Evolutionary conservation across 2,888 invertebrate species (phyloP).

Genomic region (Meiosimyza decipiens): DNA sequence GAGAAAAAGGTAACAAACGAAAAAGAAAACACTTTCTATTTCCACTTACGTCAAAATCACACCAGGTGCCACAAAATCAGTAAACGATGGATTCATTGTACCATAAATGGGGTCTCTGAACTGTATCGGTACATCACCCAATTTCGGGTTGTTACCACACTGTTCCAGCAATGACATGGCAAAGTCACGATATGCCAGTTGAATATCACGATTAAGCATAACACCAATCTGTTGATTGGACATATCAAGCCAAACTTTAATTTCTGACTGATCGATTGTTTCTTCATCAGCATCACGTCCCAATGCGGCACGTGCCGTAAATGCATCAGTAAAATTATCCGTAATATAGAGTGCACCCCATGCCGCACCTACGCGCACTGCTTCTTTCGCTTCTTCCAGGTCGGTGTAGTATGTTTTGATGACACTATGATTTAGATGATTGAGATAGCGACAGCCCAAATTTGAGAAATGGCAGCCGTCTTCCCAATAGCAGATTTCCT

Average conservation of each 20-base stretch:
- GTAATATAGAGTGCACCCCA: conserved; percentile 93
- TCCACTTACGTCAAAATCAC: conserved; percentile 88
- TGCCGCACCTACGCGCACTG: conserved; percentile 80
- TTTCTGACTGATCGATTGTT: conserved; percentile 86
- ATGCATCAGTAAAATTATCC: conserved; percentile 88
- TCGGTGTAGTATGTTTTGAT: conserved; percentile 76
- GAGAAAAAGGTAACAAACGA: not conserved
- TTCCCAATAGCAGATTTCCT: conserved; percentile 62
- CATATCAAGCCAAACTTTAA: conserved; percentile 92
- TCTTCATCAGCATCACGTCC: conserved; percentile 87
- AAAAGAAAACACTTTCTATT: not conserved
- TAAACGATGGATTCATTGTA: conserved; percentile 89
- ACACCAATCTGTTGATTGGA: conserved; percentile 95
- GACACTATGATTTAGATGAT: conserved; percentile 80
- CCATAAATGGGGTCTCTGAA: conserved; percentile 91
- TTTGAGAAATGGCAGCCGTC: conserved; percentile 77
- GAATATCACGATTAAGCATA: conserved; percentile 86
- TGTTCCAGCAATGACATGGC: conserved; percentile 78
- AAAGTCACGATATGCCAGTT: conserved; percentile 87
- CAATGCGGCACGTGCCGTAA: conserved; percentile 83
- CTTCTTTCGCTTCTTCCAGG: conserved; percentile 75
- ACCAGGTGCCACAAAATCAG: conserved; percentile 96
- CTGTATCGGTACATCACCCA: conserved; percentile 90
- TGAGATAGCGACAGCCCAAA: conserved; percentile 84
- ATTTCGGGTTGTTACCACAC: conserved; percentile 83